Evolutionary conservation across 2,797 vertebrate species (phyloP), one percentile per base, ranked within the genome.

Genomic region (Galaxias olidus): DNA sequence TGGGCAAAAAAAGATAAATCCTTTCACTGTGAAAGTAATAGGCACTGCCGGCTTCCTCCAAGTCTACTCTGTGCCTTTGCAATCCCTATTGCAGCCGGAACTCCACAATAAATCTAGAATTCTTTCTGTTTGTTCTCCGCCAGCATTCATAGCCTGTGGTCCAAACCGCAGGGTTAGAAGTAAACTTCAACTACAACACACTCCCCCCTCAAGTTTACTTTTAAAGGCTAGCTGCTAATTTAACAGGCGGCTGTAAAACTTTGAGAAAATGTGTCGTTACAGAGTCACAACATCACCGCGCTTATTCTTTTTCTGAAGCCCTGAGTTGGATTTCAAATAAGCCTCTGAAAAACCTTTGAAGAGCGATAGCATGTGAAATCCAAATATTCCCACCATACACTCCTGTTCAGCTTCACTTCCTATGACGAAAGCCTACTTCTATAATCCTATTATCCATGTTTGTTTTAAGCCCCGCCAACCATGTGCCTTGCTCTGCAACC

Each of bases 361-460:
- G 45, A 65, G 68, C n/a, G 44, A 47, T 14, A 58, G 66, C 77
- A 78, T 85, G 84, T 77, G 83, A 86, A 78, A 80, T 44, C 49
- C 62, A 81, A 80, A 87, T 84, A 81, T 87, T 89, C 82, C 84
- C 86, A 89, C 84, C 86, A 89, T 80, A 86, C 62, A 55, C 71
- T 74, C 64, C 58, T 40, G 43, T 59, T 20, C 40, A 18, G 74
- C 73, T 79, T 58, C 57, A 66, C 77, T 68, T 79, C 65, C 57
- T 63, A 73, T 72, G 68, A 72, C 69, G 57, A 82, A 79, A 81
- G 62, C 56, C 60, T 68, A 71, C 30, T 59, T 74, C 66, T 67
- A 11, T 84, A 86, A 87, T 87, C 82, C 77, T 86, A 79, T 86
- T 74, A 82, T 83, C 78, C 64, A 4, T 74, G 79, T 84, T 89